Evolutionary conservation across 2,888 invertebrate genomes (phyloP).

Genomic region (Pristionchus maxplancki): DNA sequence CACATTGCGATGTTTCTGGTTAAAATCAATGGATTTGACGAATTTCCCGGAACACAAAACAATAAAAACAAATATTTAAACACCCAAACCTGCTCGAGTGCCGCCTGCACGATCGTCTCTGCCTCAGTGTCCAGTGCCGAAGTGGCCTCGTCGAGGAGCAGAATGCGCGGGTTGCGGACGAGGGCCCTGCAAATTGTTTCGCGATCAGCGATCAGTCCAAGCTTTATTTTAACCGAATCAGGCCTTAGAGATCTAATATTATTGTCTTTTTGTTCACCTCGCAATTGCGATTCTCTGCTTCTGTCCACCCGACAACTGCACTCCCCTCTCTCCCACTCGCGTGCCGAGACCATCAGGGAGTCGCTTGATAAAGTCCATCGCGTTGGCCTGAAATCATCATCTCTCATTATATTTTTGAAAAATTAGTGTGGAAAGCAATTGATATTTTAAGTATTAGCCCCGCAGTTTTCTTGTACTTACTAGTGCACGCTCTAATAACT

Average conservation of each 20-base stretch:
- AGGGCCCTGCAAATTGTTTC: constrained; percentile 70
- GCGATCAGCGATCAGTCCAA: too few species aligned
- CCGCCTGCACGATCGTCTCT: constrained; percentile 79
- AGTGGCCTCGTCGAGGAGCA: constrained; percentile 76
- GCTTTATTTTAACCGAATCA: too few species aligned
- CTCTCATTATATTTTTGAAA: background rate
- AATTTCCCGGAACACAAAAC: too few species aligned
- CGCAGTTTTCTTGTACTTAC: too few species aligned
- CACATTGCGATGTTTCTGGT: too few species aligned
- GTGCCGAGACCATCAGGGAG: constrained; percentile 75
- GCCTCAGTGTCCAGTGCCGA: constrained; percentile 76
- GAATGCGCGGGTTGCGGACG: constrained; percentile 73
- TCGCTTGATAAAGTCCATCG: constrained; percentile 74
- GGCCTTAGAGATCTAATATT: too few species aligned
- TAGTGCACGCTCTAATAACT: constrained; percentile 63
- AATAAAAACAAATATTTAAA: too few species aligned
- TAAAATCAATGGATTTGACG: too few species aligned
- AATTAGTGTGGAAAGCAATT: background rate
- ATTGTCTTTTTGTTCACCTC: too few species aligned
- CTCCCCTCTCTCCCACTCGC: constrained; percentile 75
- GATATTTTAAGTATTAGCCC: too few species aligned
- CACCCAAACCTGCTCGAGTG: constrained; percentile 81
- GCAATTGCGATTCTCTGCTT: constrained; percentile 65
- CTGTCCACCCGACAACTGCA: constrained; percentile 71
- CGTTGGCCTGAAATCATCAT: constrained; percentile 67